phyloP scores from a whole-genome alignment of 2,797 vertebrate genomes.

The Scolopax bukidnonensis region DNA sequence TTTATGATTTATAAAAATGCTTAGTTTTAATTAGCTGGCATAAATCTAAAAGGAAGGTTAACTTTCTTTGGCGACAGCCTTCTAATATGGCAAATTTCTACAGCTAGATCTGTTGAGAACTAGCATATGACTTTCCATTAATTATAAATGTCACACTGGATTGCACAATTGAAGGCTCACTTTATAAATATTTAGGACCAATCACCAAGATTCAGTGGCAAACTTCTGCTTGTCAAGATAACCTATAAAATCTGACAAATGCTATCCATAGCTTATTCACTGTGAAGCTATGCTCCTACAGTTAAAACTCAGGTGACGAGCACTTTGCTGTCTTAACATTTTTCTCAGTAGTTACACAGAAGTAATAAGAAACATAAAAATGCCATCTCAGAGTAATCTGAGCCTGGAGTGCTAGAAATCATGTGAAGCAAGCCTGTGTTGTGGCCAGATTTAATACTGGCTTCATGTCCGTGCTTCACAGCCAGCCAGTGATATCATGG shows the following conservation, averaged over 20 bases:
- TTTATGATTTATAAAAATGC: background rate
- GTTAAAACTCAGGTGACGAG: background rate
- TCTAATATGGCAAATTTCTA: background rate
- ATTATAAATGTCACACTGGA: background rate
- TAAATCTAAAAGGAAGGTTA: background rate
- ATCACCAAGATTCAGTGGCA: background rate
- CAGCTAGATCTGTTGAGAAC: background rate
- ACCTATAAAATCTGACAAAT: background rate
- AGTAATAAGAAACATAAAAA: background rate
- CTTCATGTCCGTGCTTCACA: background rate
- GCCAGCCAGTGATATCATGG: constrained; percentile 26
- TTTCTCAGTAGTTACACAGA: background rate
- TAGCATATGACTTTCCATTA: background rate
- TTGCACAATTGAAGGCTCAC: background rate
- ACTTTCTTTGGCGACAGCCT: background rate
- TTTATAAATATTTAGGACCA: background rate
- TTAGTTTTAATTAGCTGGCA: background rate
- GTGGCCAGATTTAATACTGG: constrained; percentile 19
- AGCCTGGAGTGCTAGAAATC: background rate
- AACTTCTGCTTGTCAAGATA: background rate
- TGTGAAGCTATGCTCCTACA: background rate
- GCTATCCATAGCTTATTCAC: background rate
- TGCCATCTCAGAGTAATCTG: background rate
- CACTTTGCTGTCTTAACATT: background rate
- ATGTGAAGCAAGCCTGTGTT: background rate